A percentile compares a stretch with the other conserved stretches of the same genome.
Evolutionary conservation across 2,888 invertebrate genomes (phyloP).

Genomic region (Acrobasis repandana): DNA sequence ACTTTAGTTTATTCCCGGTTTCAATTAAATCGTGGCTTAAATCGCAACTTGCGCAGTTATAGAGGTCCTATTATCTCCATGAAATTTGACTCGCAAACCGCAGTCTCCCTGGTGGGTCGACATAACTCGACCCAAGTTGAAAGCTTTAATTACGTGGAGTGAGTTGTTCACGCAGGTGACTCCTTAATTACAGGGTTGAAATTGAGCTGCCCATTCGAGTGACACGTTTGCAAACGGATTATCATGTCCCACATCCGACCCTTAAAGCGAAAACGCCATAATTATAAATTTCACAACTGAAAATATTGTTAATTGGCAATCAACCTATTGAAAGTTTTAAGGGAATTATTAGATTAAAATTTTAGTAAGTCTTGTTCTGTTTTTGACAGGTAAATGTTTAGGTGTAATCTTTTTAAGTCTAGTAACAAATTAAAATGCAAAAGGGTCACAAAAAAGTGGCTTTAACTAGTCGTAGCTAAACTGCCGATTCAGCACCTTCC

Average conservation of each 20-base stretch:
- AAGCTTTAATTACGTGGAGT: constrained; percentile 78
- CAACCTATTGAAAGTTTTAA: neutral
- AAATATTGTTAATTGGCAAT: neutral
- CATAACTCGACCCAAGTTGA: constrained; percentile 76
- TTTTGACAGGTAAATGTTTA: too few species aligned
- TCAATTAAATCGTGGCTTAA: constrained; percentile 74
- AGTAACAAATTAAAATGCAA: too few species aligned
- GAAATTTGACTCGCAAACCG: constrained; percentile 78
- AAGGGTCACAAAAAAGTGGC: too few species aligned
- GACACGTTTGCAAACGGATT: constrained; percentile 76
- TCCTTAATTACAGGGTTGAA: constrained; percentile 77
- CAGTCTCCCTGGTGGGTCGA: constrained; percentile 65
- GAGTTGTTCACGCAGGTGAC: constrained; percentile 81
- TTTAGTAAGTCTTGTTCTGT: too few species aligned
- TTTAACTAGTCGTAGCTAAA: too few species aligned
- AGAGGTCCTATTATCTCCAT: constrained; percentile 74
- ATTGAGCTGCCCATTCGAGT: constrained; percentile 78
- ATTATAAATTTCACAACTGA: constrained; percentile 31
- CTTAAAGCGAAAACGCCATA: constrained; percentile 39
- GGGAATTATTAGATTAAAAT: too few species aligned
- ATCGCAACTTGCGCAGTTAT: constrained; percentile 68
- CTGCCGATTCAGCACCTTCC: too few species aligned
- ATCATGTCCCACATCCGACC: constrained; percentile 62
- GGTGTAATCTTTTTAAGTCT: too few species aligned
- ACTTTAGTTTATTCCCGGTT: constrained; percentile 61